Percentiles rank a stretch among this genome's conserved stretches.
Evolutionary conservation across 1,140 invertebrate genomes (phyloP).

Genomic region (Antheraea mylitta): DNA sequence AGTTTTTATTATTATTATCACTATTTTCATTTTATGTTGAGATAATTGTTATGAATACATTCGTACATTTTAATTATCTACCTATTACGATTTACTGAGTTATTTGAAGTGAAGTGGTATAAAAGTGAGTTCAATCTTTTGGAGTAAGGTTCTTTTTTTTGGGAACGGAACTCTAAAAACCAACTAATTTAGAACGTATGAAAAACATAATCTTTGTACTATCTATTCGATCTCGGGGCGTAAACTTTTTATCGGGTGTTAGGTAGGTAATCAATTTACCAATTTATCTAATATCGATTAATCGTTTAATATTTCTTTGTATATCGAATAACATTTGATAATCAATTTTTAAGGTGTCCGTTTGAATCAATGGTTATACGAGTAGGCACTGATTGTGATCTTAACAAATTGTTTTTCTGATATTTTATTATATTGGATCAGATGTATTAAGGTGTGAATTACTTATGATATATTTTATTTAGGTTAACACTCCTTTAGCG

Average conservation of each 20-base stretch:
- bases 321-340: slow-evolving; percentile 2
- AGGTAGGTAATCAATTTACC: not conserved
- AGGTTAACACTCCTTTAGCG: no score
- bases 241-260: not conserved
- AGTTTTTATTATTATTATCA: no score
- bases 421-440: not conserved
- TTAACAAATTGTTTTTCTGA: not conserved
- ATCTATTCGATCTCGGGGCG: not conserved
- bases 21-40: no score
- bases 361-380: not conserved
- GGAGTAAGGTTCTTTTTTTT: no score
- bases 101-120: no score
- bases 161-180: not conserved
- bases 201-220: not conserved
- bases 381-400: not conserved
- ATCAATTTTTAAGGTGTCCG: not conserved
- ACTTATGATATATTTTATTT: not conserved
- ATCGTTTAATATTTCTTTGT: not conserved
- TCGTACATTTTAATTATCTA: no score
- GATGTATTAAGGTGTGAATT: not conserved
- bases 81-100: no score
- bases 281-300: not conserved
- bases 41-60: no score
- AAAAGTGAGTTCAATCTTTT: no score
- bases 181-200: not conserved